phyloP scores from a whole-genome alignment of 2,888 invertebrate genomes.

The Dolomedes plantarius region DNA sequence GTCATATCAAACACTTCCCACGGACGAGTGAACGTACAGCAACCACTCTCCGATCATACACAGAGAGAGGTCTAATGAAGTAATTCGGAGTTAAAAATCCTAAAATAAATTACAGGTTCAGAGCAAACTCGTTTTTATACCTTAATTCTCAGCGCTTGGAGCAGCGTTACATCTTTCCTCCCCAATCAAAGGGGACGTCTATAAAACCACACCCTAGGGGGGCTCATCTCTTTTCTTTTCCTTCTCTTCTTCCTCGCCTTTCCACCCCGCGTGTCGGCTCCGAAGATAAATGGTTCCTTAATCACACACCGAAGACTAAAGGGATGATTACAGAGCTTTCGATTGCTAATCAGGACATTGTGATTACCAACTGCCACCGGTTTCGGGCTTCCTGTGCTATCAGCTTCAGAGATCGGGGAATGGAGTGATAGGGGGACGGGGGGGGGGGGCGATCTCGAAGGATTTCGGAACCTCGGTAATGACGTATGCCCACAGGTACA shows the following conservation, averaged over 20 bases:
- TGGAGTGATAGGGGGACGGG: not conserved
- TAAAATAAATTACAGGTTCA: not conserved
- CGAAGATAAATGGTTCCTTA: slow-evolving; percentile 60
- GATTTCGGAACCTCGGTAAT: slow-evolving; percentile 5
- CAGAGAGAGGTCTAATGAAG: not conserved
- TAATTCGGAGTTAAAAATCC: not conserved
- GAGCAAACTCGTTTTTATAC: not conserved
- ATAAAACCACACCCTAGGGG: slow-evolving; percentile 25
- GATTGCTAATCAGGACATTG: slow-evolving; percentile 70
- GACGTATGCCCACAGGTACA: slow-evolving; percentile 29
- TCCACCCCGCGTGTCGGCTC: slow-evolving; percentile 4
- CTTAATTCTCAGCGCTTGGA: not conserved
- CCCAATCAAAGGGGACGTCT: slow-evolving; percentile 42
- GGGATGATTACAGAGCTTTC: slow-evolving; percentile 70
- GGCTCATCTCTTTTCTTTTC: slow-evolving; percentile 9
- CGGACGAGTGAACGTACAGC: no score
- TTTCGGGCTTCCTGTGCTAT: slow-evolving; percentile 46
- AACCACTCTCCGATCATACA: no score
- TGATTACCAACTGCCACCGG: slow-evolving; percentile 70
- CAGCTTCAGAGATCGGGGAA: slow-evolving; percentile 26
- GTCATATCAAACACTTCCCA: no score
- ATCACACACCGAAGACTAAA: slow-evolving; percentile 69
- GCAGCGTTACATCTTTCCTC: not conserved
- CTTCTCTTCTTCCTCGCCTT: not conserved
- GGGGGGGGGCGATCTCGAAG: not conserved